phyloP scores from a whole-genome alignment of 2,888 invertebrate genomes.

The Aspidiotus destructor region DNA sequence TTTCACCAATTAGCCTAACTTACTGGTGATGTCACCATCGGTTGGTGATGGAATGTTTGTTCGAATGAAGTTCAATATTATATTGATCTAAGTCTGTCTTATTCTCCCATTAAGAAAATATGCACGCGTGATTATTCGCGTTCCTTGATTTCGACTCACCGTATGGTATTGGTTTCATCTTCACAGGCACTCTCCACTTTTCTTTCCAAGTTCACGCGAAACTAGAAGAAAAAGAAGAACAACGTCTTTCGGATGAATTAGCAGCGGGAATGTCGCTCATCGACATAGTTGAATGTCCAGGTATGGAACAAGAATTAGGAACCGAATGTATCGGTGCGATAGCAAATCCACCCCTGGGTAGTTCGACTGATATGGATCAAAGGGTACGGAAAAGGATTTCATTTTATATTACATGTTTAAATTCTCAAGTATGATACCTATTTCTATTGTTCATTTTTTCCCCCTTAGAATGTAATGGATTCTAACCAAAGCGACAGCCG shows the following conservation, averaged over 20 bases:
- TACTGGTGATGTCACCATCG: too few relatives aligned
- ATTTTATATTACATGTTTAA: background rate
- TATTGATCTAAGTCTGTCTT: too few relatives aligned
- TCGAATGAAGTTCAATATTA: too few relatives aligned
- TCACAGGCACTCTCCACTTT: slow-evolving; percentile 12
- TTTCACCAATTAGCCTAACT: too few relatives aligned
- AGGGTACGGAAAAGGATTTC: background rate
- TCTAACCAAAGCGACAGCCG: background rate
- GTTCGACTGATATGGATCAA: too few relatives aligned
- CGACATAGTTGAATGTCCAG: slow-evolving; percentile 12
- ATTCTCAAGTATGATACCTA: background rate
- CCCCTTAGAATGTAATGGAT: background rate
- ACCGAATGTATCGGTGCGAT: background rate
- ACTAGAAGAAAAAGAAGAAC: slow-evolving; percentile 26
- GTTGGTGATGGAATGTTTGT: too few relatives aligned
- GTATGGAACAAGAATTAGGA: slow-evolving; percentile 9
- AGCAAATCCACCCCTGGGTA: background rate
- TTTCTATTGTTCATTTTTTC: background rate
- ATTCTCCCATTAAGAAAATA: background rate
- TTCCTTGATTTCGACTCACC: background rate
- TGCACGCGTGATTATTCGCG: background rate
- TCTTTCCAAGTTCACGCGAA: slow-evolving; percentile 18
- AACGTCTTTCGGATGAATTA: slow-evolving; percentile 19
- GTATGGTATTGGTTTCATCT: background rate
- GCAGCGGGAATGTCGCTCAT: slow-evolving; percentile 21